A percentile compares a stretch with the other conserved stretches of the same genome.
These are phyloP conservation scores for Nemotelus pantherinus DNA, from an alignment of 2,888 invertebrate species.

Conservation along the genomic window DNA sequence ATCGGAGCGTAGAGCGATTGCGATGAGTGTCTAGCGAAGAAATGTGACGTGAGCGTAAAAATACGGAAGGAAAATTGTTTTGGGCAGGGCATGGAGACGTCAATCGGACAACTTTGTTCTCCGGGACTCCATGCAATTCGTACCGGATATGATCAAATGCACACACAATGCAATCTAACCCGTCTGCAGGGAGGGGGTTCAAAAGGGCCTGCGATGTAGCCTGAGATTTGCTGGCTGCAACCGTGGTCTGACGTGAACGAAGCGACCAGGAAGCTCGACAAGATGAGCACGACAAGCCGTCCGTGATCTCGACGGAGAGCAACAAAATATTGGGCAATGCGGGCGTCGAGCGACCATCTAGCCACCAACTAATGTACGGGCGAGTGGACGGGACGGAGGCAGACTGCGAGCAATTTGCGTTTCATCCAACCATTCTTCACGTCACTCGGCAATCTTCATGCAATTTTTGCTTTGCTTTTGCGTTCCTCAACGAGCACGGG, in stretches of 20 bases:
- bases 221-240: too few species aligned
- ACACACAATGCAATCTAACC: too few species aligned
- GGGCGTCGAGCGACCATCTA: too few species aligned
- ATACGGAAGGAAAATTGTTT: background rate
- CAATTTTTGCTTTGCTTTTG: background rate
- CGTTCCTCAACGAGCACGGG: background rate
- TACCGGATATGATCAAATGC: too few species aligned
- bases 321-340: too few species aligned
- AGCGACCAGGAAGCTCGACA: too few species aligned
- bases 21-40: background rate
- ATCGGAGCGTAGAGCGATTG: background rate
- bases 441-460: background rate
- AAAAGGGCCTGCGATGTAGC: too few species aligned
- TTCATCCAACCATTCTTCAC: background rate
- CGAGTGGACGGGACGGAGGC: background rate
- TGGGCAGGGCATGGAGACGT: constrained; percentile 29
- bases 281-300: too few species aligned
- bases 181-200: too few species aligned
- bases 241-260: too few species aligned
- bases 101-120: background rate
- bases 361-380: too few species aligned
- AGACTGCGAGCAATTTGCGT: background rate
- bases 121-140: background rate
- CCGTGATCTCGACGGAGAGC: too few species aligned
- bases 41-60: background rate